phyloP scores from a whole-genome alignment of 1,140 invertebrate species.

The Drosophila nikananu region DNA sequence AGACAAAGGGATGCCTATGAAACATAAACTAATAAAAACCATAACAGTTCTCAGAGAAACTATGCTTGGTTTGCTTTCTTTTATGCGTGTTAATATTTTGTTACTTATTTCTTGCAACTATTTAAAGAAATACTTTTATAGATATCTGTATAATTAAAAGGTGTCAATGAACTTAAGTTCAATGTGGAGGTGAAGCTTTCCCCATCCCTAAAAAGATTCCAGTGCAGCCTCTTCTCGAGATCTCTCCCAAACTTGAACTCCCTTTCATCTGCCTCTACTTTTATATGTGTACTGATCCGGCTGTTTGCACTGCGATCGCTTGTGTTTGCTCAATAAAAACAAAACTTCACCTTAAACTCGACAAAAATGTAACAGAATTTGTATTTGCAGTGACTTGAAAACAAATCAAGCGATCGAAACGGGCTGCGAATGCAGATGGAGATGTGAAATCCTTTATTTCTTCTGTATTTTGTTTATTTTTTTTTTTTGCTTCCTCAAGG shows the following conservation, averaged over 20 bases:
- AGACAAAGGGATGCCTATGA: neutral
- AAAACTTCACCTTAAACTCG: constrained; percentile 42
- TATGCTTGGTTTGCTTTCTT: neutral
- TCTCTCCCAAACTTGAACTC: constrained; percentile 12
- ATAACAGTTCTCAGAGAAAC: neutral
- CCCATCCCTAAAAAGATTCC: constrained; percentile 9
- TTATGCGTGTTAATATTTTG: neutral
- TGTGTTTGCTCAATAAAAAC: constrained; percentile 73
- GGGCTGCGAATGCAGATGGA: constrained; percentile 8
- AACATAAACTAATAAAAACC: neutral
- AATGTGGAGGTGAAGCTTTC: constrained; percentile 12
- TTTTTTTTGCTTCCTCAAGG: constrained; percentile 12
- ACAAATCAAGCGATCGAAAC: constrained; percentile 66
- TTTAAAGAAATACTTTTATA: neutral
- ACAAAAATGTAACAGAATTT: constrained; percentile 76
- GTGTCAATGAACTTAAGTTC: constrained; percentile 63
- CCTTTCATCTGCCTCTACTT: constrained; percentile 18
- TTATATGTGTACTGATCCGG: constrained; percentile 35
- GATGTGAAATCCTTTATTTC: constrained; percentile 34
- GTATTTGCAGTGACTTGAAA: constrained; percentile 62
- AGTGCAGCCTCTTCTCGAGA: constrained; percentile 7
- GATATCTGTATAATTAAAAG: neutral
- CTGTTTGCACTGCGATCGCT: constrained; percentile 57
- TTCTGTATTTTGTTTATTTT: constrained; percentile 10
- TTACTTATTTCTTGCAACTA: neutral